A percentile compares a stretch with the other conserved stretches of the same genome.
Evolutionary conservation across 2,113 vertebrate genomes (phyloP).

Genomic region (Saiga tatarica): DNA sequence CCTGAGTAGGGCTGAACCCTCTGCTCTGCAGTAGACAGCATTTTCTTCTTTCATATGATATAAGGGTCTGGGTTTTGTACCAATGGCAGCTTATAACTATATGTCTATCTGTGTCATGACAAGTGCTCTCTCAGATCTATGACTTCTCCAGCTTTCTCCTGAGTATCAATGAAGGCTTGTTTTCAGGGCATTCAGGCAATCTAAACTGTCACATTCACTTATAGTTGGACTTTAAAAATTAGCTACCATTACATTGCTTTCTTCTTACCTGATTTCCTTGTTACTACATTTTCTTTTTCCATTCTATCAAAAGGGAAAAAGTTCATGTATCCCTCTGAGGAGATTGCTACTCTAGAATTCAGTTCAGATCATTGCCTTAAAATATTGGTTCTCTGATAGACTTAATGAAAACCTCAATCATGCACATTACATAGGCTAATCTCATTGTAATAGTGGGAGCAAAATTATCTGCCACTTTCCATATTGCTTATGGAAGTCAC

Average conservation of each 20-base stretch:
- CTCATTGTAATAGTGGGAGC: neutral
- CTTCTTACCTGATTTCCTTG: neutral
- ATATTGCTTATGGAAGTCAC: neutral
- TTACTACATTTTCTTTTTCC: neutral
- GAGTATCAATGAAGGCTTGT: neutral
- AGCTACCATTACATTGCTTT: neutral
- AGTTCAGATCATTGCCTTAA: neutral
- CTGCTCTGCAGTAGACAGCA: neutral
- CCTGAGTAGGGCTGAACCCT: neutral
- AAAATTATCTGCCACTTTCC: neutral
- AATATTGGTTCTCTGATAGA: neutral
- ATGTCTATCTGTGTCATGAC: neutral
- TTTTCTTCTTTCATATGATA: neutral
- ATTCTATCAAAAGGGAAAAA: no score
- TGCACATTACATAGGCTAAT: neutral
- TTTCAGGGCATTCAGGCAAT: neutral
- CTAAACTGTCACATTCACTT: neutral
- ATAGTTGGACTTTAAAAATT: neutral
- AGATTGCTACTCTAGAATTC: neutral
- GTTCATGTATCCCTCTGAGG: neutral
- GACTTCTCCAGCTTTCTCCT: neutral
- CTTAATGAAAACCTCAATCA: neutral
- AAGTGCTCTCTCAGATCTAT: neutral
- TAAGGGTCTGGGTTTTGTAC: neutral
- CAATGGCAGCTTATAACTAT: neutral